A percentile compares a stretch with the other conserved stretches of the same genome.
These are phyloP conservation scores for Merops nubicus DNA, from an alignment of 2,113 vertebrate species.

Conservation along the genomic window DNA sequence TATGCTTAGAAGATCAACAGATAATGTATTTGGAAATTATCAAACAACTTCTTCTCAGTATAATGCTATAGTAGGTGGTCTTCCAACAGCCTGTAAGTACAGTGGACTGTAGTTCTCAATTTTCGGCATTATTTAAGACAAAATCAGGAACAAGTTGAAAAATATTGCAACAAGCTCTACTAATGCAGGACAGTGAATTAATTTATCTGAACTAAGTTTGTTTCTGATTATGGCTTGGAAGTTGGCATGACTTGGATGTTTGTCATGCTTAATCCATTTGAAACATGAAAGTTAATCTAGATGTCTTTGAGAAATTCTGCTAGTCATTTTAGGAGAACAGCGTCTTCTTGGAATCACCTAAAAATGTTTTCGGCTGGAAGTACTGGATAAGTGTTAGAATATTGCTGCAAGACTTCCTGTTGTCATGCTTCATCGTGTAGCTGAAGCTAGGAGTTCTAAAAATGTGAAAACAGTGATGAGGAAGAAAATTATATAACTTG, in stretches of 20 bases:
- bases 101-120: neutral
- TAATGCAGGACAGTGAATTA: neutral
- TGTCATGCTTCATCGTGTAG: neutral
- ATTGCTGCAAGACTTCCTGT: neutral
- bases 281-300: neutral
- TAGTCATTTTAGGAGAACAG: neutral
- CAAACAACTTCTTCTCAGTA: constrained; percentile 81
- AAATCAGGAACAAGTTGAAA: neutral
- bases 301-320: neutral
- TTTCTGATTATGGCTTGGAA: neutral
- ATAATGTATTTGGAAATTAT: constrained; percentile 65
- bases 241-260: neutral
- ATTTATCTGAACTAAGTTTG: neutral
- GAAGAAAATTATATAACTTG: neutral
- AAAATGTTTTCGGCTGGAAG: neutral
- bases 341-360: neutral
- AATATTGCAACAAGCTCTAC: neutral
- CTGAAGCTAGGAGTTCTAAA: neutral
- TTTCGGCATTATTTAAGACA: neutral
- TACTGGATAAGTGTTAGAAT: neutral
- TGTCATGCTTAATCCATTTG: neutral
- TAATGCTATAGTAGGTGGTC: constrained; percentile 59
- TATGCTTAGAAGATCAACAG: constrained; percentile 58
- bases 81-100: constrained; percentile 72
- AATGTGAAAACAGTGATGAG: neutral